Evolutionary conservation across 2,797 vertebrate genomes (phyloP).

Genomic region (Chlorospingus flavigularis): DNA sequence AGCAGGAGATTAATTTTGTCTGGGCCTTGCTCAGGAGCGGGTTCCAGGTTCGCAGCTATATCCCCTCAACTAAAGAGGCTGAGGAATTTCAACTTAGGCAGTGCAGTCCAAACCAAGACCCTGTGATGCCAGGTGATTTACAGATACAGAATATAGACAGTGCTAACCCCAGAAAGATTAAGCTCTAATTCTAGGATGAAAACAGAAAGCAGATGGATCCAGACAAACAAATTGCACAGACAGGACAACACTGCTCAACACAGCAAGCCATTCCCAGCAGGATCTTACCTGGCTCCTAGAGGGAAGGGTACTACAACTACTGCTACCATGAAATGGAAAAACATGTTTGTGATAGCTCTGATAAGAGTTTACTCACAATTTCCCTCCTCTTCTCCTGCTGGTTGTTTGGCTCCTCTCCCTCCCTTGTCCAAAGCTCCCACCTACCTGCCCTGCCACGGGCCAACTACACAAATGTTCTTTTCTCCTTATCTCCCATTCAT

Average conservation of each 20-base stretch:
- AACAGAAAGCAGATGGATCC: constrained; percentile 53
- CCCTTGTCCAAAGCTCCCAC: not conserved
- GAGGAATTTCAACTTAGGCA: not conserved
- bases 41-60: constrained; percentile 21
- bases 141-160: not conserved
- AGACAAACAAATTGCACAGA: constrained; percentile 30
- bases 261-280: constrained; percentile 32
- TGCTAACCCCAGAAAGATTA: not conserved
- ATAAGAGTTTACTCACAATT: constrained; percentile 47
- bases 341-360: not conserved
- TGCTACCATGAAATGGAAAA: constrained; percentile 10
- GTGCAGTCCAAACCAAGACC: constrained; percentile 1
- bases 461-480: not conserved
- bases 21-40: not conserved
- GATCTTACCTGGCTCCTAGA: constrained; percentile 45
- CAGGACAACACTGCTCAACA: constrained; percentile 52
- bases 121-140: not conserved
- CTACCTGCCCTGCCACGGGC: not conserved
- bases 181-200: constrained; percentile 4
- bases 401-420: constrained; percentile 9
- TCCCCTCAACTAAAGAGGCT: not conserved
- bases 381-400: constrained; percentile 28
- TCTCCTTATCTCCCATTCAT: not conserved
- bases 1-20: not conserved
- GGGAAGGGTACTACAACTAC: constrained; percentile 28